These are phyloP conservation scores for Lucinisca nassula DNA, from an alignment of 2,888 invertebrate genomes.

Conservation along the genomic window DNA sequence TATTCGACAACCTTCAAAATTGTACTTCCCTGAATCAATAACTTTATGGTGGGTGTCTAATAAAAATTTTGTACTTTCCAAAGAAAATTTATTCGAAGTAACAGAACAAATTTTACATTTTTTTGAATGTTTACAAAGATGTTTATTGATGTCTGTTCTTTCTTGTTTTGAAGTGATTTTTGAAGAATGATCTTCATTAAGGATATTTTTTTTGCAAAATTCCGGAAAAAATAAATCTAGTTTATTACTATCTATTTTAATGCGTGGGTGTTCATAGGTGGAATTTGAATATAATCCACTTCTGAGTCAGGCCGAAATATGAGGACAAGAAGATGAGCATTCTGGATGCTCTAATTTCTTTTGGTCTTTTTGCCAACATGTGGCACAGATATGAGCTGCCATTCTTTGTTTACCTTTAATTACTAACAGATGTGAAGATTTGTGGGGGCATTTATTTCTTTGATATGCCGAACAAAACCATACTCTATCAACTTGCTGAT, in stretches of 20 bases:
- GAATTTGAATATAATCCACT: background rate
- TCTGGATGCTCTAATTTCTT: constrained; percentile 7
- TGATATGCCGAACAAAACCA: no score
- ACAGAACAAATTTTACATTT: background rate
- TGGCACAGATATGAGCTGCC: background rate
- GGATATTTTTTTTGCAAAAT: no score
- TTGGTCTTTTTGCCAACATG: background rate
- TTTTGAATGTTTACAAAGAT: background rate
- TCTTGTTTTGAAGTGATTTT: no score
- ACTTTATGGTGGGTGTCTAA: background rate
- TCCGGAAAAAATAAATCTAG: no score
- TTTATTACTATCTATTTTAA: no score
- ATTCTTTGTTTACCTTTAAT: background rate
- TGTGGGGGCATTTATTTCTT: no score
- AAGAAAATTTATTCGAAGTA: background rate
- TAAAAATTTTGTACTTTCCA: background rate
- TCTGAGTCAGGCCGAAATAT: background rate
- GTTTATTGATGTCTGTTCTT: no score
- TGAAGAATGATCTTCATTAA: no score
- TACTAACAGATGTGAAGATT: background rate
- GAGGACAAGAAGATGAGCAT: background rate
- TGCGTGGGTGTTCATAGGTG: no score
- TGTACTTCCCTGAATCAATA: background rate
- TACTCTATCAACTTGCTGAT: no score
- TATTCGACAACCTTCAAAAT: background rate